phyloP scores from a whole-genome alignment of 2,113 vertebrate species.

The Burhinus oedicnemus region DNA sequence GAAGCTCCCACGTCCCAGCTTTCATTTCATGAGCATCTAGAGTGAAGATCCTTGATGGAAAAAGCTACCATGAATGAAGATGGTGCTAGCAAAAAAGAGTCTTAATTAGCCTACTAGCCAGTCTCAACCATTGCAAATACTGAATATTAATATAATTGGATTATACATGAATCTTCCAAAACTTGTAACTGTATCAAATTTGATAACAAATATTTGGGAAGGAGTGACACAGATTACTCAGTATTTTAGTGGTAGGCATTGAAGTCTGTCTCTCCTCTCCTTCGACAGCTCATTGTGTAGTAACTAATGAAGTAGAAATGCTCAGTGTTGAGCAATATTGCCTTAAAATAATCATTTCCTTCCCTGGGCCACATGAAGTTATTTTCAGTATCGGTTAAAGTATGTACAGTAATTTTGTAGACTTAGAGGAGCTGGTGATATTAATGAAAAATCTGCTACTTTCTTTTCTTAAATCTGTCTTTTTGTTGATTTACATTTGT shows the following conservation, averaged over 20 bases:
- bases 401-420: background rate
- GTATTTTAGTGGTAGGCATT: background rate
- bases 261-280: background rate
- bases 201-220: background rate
- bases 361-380: background rate
- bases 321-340: background rate
- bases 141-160: background rate
- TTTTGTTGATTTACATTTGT: background rate
- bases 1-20: background rate
- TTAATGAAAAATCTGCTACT: background rate
- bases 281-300: background rate
- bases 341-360: background rate
- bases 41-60: background rate
- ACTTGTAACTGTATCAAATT: background rate
- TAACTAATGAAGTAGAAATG: background rate
- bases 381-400: background rate
- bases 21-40: background rate
- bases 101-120: background rate
- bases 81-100: background rate
- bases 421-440: background rate
- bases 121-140: background rate
- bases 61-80: rapidly evolving
- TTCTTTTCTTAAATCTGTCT: background rate
- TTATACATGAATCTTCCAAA: background rate
- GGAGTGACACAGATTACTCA: background rate